These are phyloP conservation scores for Glyphotaelius pellucidus DNA, from an alignment of 2,888 invertebrate genomes.

Conservation along the genomic window DNA sequence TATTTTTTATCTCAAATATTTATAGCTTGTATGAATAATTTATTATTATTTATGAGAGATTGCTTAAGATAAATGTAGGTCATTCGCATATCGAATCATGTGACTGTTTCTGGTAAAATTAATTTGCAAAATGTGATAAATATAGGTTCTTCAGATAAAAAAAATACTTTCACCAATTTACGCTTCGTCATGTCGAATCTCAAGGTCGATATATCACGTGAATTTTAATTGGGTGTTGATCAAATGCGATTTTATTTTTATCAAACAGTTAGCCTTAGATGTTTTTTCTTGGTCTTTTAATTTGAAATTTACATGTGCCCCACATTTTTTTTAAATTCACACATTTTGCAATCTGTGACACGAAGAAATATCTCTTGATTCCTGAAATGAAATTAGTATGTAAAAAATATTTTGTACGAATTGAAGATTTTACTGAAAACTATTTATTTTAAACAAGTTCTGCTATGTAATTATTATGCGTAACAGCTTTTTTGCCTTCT, in stretches of 20 bases:
- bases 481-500: too few species aligned
- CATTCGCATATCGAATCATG: neutral
- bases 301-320: neutral
- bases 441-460: too few species aligned
- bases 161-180: neutral
- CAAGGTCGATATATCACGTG: neutral
- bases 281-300: neutral
- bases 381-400: too few species aligned
- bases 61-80: neutral
- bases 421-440: too few species aligned
- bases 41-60: neutral
- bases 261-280: neutral
- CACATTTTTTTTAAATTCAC: neutral
- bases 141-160: neutral
- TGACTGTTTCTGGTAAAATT: neutral
- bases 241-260: neutral
- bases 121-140: neutral
- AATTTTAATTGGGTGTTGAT: neutral
- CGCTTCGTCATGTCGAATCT: neutral
- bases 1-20: neutral
- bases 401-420: too few species aligned
- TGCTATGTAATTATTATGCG: too few species aligned
- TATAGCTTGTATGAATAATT: neutral
- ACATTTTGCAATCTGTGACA: neutral
- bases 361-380: neutral